phyloP scores from a whole-genome alignment of 2,888 invertebrate species.

The Loripinus fragilis region DNA sequence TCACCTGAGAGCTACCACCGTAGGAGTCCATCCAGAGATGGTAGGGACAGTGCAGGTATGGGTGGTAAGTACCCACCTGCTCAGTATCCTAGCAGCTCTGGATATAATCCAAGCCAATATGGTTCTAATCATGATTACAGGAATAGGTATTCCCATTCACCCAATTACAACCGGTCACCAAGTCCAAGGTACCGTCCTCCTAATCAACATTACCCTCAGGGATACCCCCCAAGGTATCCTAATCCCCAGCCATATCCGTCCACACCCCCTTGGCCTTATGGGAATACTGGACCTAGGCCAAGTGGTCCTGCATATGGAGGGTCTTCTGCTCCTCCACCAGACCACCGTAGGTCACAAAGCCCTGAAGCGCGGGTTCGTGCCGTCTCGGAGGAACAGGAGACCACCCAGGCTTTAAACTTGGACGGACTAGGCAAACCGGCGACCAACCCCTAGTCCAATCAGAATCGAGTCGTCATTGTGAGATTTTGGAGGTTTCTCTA shows the following conservation, averaged over 20 bases:
- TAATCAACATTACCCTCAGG: too few relatives aligned
- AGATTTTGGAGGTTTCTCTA: neutral
- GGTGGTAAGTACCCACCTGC: neutral
- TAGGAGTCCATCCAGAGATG: conserved; percentile 1
- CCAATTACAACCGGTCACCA: too few relatives aligned
- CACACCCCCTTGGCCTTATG: too few relatives aligned
- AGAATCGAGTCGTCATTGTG: neutral
- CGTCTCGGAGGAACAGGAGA: neutral
- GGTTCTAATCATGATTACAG: too few relatives aligned
- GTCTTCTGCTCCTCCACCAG: neutral
- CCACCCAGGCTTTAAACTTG: neutral
- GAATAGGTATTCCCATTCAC: too few relatives aligned
- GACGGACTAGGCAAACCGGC: neutral
- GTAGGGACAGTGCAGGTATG: neutral
- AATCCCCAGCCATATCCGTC: too few relatives aligned
- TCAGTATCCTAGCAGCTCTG: neutral
- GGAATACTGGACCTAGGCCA: too few relatives aligned
- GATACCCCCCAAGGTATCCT: too few relatives aligned
- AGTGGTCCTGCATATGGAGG: neutral
- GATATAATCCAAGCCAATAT: neutral
- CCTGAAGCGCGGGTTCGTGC: neutral
- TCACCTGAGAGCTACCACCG: neutral
- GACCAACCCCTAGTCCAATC: neutral
- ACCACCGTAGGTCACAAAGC: neutral
- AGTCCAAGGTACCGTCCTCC: too few relatives aligned